A percentile compares a stretch with the other conserved stretches of the same genome.
phyloP scores from a whole-genome alignment of 2,888 invertebrate species.

The Lottia gigantea region DNA sequence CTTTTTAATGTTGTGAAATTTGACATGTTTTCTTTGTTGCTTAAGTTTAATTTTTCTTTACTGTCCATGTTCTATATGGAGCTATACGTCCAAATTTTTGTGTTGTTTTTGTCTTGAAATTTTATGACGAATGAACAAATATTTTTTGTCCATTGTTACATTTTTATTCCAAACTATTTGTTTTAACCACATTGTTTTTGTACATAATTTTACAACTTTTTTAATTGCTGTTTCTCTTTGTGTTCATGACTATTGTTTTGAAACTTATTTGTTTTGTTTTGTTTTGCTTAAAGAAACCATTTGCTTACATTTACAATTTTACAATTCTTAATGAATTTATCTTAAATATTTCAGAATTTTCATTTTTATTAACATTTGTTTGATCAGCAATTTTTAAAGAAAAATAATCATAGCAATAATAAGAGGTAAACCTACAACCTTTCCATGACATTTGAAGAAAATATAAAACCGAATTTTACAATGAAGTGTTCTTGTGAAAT shows the following conservation, averaged over 20 bases:
- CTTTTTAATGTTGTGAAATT: slow-evolving; percentile 5
- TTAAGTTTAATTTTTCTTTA: slow-evolving; percentile 1
- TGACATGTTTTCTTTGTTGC: neutral
- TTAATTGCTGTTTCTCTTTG: neutral
- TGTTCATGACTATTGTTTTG: slow-evolving; percentile 2
- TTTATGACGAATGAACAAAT: slow-evolving; percentile 1
- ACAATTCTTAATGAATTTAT: no score
- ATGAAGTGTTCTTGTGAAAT: no score
- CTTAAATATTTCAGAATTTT: no score
- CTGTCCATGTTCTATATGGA: slow-evolving; percentile 4
- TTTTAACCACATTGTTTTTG: slow-evolving; percentile 5
- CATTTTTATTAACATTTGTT: no score
- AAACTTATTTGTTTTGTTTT: no score
- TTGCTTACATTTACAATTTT: no score
- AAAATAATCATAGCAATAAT: no score
- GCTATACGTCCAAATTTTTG: slow-evolving; percentile 4
- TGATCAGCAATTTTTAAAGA: no score
- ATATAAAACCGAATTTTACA: no score
- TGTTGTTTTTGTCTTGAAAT: slow-evolving; percentile 6
- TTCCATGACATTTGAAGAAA: no score
- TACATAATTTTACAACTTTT: slow-evolving; percentile 7
- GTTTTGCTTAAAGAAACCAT: no score
- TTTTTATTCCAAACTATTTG: neutral
- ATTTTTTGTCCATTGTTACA: slow-evolving; percentile 1
- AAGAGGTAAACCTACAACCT: no score